Evolutionary conservation across 2,797 vertebrate species (phyloP), one percentile per base, ranked within the genome.

Genomic region (Anabas testudineus): DNA sequence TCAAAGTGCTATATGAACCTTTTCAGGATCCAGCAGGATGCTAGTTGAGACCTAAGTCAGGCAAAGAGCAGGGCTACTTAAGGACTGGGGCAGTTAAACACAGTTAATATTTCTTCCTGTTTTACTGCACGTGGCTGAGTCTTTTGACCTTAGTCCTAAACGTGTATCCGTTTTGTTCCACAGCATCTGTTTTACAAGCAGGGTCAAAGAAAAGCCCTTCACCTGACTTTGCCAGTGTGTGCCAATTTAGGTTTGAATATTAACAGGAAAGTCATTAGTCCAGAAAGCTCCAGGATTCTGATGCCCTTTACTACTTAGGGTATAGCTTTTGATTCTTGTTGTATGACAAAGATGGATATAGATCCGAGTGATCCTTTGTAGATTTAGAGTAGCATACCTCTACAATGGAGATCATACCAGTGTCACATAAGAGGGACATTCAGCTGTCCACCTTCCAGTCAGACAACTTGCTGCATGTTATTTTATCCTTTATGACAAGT

Each of bases 81-180:
- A 72, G 66, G 81, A 83, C 59, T 9, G 46, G 66, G 75, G 74
- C 82, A 84, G 87, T 90, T 78, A 63, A 72, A 79, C 42, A 26
- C 64, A 52, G 87, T 92, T 91, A 86, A 90, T 90, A 86, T 92
- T 88, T 91, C 76, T 62, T 72, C 60, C 46, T 19, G 48, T 90
- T 92, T 88, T 88, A 83, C 72, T 75, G 83, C 83, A 81, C 36
- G 37, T 65, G 76, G 67, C 63, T 41, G 56, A 87, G 67, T 67
- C 63, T 74, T 21, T 45, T 91, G 82, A 90, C 84, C 86, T 71
- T 47, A 62, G 76, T 76, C 75, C 81, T 78, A 75, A 80, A 70
- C 59, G 10, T 3, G 28, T 18, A 54, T 79, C 64, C 62, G 75
- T 84, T 89, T 67, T 74, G 66, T 80, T 72, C 51, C 76, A 67